Conservation (phyloP, 92 coral and sea anemone species). For the Epizoanthus stellaris region DNA sequence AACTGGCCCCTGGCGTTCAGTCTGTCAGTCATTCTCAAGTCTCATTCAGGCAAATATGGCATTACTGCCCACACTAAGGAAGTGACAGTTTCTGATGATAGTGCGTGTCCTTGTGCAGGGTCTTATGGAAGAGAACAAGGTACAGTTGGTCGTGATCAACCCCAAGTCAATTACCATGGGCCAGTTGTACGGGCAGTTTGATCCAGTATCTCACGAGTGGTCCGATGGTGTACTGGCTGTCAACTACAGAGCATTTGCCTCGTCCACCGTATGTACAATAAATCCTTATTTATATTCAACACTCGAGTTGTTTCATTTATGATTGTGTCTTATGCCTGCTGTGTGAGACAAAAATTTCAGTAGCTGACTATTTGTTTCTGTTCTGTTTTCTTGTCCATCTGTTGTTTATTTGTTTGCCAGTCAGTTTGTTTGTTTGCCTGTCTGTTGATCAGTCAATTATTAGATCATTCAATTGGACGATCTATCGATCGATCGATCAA, state of each 20-base stretch:
- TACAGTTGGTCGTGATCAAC: conserved; percentile 90
- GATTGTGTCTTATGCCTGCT: not conserved
- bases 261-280: conserved; percentile 80
- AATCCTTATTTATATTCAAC: too few species aligned
- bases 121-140: conserved; percentile 96
- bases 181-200: conserved; percentile 98
- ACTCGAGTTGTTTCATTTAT: not conserved
- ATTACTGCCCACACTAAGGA: not conserved
- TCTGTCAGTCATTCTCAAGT: too few species aligned
- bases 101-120: conserved; percentile 47
- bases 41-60: too few species aligned
- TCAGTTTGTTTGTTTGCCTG: too few species aligned
- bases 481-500: too few species aligned
- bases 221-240: conserved; percentile 98
- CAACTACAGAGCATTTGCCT: conserved; percentile 97
- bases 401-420: too few species aligned
- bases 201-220: conserved; percentile 99
- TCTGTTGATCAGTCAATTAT: too few species aligned
- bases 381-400: too few species aligned
- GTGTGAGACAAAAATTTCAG: too few species aligned
- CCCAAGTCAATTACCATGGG: conserved; percentile 99
- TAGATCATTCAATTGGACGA: too few species aligned
- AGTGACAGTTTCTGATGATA: not conserved
- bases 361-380: too few species aligned
- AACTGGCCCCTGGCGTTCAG: too few species aligned